Evolutionary conservation across 1,140 invertebrate genomes (phyloP).

Genomic region (Tetramorium simillimum): DNA sequence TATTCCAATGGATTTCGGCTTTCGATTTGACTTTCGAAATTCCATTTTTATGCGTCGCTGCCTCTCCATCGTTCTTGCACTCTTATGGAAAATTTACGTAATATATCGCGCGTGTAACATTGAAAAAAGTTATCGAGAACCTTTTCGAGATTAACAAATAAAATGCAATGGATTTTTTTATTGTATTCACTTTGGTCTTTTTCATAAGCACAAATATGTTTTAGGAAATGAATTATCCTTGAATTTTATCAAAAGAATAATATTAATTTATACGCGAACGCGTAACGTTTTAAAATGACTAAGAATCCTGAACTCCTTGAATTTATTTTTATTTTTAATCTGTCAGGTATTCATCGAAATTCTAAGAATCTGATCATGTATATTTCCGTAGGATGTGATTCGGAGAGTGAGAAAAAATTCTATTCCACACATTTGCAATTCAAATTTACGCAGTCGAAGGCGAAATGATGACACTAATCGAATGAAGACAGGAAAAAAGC

Average conservation of each 20-base stretch:
- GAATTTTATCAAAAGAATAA: neutral
- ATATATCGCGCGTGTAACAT: neutral
- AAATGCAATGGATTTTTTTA: neutral
- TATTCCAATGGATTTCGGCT: constrained; percentile 52
- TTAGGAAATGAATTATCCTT: neutral
- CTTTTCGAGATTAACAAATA: neutral
- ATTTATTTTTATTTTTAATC: neutral
- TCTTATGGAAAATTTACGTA: constrained; percentile 29
- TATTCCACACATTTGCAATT: constrained; percentile 12
- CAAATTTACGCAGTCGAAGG: neutral
- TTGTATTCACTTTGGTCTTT: neutral
- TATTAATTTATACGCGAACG: neutral
- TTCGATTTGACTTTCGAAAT: constrained; percentile 49
- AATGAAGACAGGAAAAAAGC: neutral
- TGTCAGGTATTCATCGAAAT: neutral
- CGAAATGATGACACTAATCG: neutral
- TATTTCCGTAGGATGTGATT: neutral
- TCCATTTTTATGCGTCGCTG: constrained; percentile 38
- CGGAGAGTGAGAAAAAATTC: neutral
- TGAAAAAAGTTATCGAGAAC: neutral
- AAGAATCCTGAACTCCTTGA: constrained; percentile 8
- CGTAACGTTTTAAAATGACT: neutral
- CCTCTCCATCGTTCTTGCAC: neutral
- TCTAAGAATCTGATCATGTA: neutral
- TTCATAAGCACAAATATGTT: neutral